Evolutionary conservation across 2,888 invertebrate genomes (phyloP), one percentile per base, ranked within the genome.

Genomic region (Stenoptilia bipunctidactyla): DNA sequence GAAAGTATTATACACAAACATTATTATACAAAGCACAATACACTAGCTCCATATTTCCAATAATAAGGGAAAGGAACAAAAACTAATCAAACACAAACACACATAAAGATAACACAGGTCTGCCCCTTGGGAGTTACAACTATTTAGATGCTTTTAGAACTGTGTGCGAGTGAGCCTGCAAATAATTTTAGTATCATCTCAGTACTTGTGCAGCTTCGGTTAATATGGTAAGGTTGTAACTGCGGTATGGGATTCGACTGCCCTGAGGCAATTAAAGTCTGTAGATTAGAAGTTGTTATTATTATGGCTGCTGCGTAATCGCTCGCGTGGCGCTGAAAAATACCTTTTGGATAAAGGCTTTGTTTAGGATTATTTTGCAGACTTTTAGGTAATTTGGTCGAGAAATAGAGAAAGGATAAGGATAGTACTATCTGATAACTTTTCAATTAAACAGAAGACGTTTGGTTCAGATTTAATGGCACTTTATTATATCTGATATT

Each of bases 31-130:
- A 20, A 20, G 20, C 20, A 20, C 20, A 20, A 20, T 20, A 20
- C 20, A 20, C 4, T 3, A 20, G 20, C 30, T 34, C 56, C 56
- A 64, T 61, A 66, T 64, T 56, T 53, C 59, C 61, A 62, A 73
- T 74, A 75, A 74, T 71, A 72, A 69, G 51, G 51, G 45, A 48
- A 42, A 49, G 50, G 58, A 66, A 67, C 66, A 76, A 66, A 73
- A 79, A 77, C 71, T 75, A 79, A 80, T 79, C 76, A 68, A 74
- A 77, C 69, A 73, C 56, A 47, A 62, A 57, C 62, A 68, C 61
- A 69, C 67, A 61, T 73, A 69, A 63, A 76, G 75, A 76, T 75
- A 77, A 69, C 68, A 62, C 58, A 61, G 65, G 61, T 53, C 51
- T 39, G 43, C 46, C 58, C 68, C 70, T 45, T 42, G 67, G 66